These are phyloP conservation scores for Mustelus asterias DNA, from an alignment of 2,113 vertebrate genomes.

Conservation along the genomic window DNA sequence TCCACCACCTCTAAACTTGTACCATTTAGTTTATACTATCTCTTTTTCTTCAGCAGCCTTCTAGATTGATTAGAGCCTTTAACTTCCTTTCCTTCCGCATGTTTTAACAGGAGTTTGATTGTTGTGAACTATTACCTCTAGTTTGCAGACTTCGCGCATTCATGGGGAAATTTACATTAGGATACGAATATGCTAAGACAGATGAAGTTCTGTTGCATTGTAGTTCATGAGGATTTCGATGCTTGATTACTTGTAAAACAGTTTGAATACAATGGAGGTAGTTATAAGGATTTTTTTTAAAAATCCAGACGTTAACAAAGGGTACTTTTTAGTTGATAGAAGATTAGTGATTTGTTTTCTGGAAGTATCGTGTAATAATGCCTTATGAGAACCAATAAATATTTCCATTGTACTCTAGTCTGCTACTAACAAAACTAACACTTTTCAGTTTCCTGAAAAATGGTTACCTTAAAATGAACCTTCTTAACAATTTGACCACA, in stretches of 20 bases:
- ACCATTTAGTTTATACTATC: background rate
- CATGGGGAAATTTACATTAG: background rate
- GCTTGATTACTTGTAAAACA: background rate
- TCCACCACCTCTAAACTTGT: background rate
- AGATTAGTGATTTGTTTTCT: background rate
- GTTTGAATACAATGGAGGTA: background rate
- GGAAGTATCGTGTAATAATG: background rate
- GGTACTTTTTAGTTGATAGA: background rate
- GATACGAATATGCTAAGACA: background rate
- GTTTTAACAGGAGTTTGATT: background rate
- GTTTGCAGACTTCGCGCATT: background rate
- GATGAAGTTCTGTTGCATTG: background rate
- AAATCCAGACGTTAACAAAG: background rate
- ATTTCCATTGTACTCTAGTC: background rate
- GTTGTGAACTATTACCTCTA: background rate
- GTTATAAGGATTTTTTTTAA: background rate
- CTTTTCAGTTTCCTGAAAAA: background rate
- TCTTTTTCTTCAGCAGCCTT: background rate
- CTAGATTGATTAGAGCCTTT: background rate
- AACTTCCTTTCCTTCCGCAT: background rate
- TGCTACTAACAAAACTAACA: background rate
- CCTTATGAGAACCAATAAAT: background rate
- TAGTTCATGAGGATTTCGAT: background rate
- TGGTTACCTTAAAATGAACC: constrained; percentile 8
- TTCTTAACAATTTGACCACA: background rate